Percentiles rank a stretch among this genome's conserved stretches.
These are phyloP conservation scores for Calidris pygmaea DNA, from an alignment of 2,113 vertebrate species.

Conservation along the genomic window DNA sequence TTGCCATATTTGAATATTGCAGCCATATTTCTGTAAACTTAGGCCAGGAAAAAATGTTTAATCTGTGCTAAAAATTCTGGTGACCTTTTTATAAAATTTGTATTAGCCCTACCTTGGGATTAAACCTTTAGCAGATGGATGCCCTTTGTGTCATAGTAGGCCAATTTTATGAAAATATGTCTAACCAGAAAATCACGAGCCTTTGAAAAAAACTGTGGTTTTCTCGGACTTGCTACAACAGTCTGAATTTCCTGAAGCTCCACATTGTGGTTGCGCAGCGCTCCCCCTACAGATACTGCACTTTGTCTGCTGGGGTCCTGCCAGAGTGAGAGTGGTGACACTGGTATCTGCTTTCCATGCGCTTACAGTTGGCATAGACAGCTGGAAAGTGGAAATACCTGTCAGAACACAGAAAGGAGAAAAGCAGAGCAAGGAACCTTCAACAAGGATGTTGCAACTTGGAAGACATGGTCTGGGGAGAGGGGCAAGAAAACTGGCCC, in stretches of 20 bases:
- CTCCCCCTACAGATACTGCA: neutral
- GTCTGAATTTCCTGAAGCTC: neutral
- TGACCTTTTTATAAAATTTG: neutral
- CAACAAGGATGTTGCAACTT: neutral
- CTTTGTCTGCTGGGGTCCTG: neutral
- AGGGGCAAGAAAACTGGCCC: neutral
- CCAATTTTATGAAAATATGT: neutral
- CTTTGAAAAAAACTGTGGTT: neutral
- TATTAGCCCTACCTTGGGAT: neutral
- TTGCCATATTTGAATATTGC: neutral
- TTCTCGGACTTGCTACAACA: neutral
- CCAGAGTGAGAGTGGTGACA: fast-evolving
- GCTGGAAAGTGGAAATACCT: neutral
- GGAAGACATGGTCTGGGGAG: neutral
- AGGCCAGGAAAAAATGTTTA: neutral
- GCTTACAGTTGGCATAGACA: fast-evolving
- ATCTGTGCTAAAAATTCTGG: neutral
- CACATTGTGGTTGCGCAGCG: neutral
- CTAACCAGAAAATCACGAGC: neutral
- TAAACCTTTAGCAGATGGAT: neutral
- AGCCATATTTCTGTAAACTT: neutral
- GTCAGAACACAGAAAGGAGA: neutral
- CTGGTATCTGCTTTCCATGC: neutral
- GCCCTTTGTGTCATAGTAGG: neutral
- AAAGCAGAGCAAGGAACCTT: neutral